Evolutionary conservation across 2,797 vertebrate species (phyloP).

Genomic region (Melanotaenia nigrans): DNA sequence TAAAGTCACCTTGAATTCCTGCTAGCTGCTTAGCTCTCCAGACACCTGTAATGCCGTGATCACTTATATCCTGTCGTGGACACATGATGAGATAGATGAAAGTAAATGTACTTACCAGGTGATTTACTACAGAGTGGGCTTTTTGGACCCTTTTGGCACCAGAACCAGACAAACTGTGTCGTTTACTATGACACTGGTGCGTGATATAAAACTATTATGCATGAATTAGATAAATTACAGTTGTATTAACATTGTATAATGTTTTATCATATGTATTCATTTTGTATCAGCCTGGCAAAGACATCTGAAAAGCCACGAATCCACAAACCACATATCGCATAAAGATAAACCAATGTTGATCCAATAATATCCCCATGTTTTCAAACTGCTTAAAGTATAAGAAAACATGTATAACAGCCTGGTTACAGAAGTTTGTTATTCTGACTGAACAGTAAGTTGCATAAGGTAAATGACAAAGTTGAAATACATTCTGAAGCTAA

Average conservation of each 20-base stretch:
- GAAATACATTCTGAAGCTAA: too few species aligned
- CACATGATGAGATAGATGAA: slow-evolving; percentile 38
- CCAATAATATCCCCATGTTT: not conserved
- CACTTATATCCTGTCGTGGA: slow-evolving; percentile 26
- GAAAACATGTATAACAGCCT: too few species aligned
- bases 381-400: too few species aligned
- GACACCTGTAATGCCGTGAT: slow-evolving; percentile 22
- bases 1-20: slow-evolving; percentile 85
- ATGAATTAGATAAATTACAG: not conserved
- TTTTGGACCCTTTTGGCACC: not conserved
- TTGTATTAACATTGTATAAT: not conserved
- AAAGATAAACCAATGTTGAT: not conserved
- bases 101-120: not conserved
- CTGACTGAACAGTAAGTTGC: too few species aligned
- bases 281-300: not conserved
- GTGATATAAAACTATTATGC: not conserved
- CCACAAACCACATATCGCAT: not conserved
- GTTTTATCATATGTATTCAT: not conserved
- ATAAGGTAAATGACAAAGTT: too few species aligned
- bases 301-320: not conserved
- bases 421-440: too few species aligned
- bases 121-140: not conserved
- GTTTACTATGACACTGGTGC: not conserved
- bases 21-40: slow-evolving; percentile 60
- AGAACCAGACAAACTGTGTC: not conserved